Conservation (phyloP, 1,140 invertebrate species). For the Acromyrmex heyeri region DNA sequence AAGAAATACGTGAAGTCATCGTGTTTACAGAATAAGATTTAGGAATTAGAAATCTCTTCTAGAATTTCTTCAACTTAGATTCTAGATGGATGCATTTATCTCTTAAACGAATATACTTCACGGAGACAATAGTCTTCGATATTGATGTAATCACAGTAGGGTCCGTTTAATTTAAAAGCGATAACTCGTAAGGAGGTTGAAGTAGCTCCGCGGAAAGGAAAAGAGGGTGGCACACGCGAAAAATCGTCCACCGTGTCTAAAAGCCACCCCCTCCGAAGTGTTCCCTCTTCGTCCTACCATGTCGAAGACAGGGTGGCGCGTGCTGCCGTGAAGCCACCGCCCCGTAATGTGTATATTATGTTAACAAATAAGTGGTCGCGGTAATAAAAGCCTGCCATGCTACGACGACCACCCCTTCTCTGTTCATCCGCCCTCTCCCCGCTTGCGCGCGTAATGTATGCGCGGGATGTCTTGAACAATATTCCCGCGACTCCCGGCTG, state of each 20-base stretch:
- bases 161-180: slow-evolving; percentile 40
- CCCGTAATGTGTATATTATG: slow-evolving; percentile 85
- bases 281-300: background rate
- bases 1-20: background rate
- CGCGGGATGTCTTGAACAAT: slow-evolving; percentile 83
- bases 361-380: slow-evolving; percentile 85
- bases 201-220: background rate
- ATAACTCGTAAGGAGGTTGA: slow-evolving; percentile 40
- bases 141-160: background rate
- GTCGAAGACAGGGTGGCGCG: slow-evolving; percentile 65
- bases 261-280: slow-evolving; percentile 68
- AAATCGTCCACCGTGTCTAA: slow-evolving; percentile 82
- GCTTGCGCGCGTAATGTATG: slow-evolving; percentile 79
- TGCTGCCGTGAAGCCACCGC: slow-evolving; percentile 66
- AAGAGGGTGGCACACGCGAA: slow-evolving; percentile 61
- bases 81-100: background rate
- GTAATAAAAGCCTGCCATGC: slow-evolving; percentile 81
- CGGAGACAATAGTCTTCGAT: slow-evolving; percentile 8
- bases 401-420: slow-evolving; percentile 45
- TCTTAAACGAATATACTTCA: background rate
- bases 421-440: slow-evolving; percentile 14
- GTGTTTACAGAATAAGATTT: background rate
- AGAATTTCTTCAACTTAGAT: background rate
- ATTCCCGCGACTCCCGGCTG: slow-evolving; percentile 81
- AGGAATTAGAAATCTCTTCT: background rate